Conservation (phyloP, 2,113 vertebrate species). For the Cebidichthys violaceus region DNA sequence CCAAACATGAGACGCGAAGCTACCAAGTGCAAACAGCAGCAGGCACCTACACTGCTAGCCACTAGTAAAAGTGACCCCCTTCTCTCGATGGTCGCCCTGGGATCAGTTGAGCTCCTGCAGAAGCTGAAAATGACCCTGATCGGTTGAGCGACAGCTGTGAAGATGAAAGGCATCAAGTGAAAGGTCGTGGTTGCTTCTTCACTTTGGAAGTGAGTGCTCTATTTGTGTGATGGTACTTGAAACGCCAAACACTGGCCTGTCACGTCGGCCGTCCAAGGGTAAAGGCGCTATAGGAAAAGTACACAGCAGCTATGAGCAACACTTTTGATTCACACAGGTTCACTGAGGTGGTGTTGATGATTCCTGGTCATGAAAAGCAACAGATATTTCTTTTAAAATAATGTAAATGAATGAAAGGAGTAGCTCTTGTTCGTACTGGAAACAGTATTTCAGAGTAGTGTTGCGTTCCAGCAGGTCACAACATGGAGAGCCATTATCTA, state of each 20-base stretch:
- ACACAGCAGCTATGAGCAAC: not conserved
- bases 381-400: not conserved
- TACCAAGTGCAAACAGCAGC: slow-evolving; percentile 51
- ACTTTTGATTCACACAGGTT: not conserved
- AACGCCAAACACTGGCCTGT: slow-evolving; percentile 44
- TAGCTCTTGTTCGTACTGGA: slow-evolving; percentile 17
- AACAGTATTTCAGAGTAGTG: slow-evolving; percentile 28
- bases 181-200: slow-evolving; percentile 52
- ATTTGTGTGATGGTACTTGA: slow-evolving; percentile 66
- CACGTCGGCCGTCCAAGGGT: slow-evolving; percentile 26
- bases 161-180: slow-evolving; percentile 63
- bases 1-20: slow-evolving; percentile 40
- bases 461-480: slow-evolving; percentile 23
- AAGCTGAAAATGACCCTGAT: slow-evolving; percentile 64
- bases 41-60: slow-evolving; percentile 22
- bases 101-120: slow-evolving; percentile 64
- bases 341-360: not conserved
- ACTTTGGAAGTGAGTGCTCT: slow-evolving; percentile 48
- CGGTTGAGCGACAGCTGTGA: slow-evolving; percentile 63
- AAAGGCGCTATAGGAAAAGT: slow-evolving; percentile 5
- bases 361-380: not conserved
- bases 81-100: slow-evolving; percentile 32
- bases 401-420: not conserved
- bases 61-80: slow-evolving; percentile 50
- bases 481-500: slow-evolving; percentile 48